Conservation (phyloP, 1,140 invertebrate species). For the Ylistrum balloti region DNA sequence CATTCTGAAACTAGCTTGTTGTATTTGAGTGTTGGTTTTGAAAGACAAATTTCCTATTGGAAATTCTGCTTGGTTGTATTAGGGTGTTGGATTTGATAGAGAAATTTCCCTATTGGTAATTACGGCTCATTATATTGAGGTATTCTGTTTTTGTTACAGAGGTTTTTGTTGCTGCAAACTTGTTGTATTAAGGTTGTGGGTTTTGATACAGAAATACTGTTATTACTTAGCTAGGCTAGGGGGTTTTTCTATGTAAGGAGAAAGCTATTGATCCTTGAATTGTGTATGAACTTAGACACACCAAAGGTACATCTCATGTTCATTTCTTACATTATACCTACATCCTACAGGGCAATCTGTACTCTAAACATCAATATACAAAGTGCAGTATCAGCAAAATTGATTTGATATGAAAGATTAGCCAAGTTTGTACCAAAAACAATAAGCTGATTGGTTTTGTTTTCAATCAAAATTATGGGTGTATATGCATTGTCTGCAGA, state of each 20-base stretch:
- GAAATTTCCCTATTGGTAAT: neutral
- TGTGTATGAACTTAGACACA: neutral
- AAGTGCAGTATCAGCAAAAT: constrained; percentile 33
- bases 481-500: constrained; percentile 10
- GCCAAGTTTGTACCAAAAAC: constrained; percentile 21
- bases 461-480: constrained; percentile 31
- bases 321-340: neutral
- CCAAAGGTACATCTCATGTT: neutral
- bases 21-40: no score
- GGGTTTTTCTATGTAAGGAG: no score
- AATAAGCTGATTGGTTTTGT: constrained; percentile 16
- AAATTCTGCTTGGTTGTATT: no score
- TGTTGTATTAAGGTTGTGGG: neutral
- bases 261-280: neutral
- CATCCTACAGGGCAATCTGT: neutral
- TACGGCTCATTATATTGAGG: no score
- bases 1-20: no score
- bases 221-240: neutral
- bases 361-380: neutral
- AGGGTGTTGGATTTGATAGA: no score
- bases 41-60: no score
- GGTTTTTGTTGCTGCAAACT: no score
- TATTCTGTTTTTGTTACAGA: no score
- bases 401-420: constrained; percentile 40
- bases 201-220: neutral